Evolutionary conservation across 2,888 invertebrate species (phyloP).

Genomic region (Litoditis marina): DNA sequence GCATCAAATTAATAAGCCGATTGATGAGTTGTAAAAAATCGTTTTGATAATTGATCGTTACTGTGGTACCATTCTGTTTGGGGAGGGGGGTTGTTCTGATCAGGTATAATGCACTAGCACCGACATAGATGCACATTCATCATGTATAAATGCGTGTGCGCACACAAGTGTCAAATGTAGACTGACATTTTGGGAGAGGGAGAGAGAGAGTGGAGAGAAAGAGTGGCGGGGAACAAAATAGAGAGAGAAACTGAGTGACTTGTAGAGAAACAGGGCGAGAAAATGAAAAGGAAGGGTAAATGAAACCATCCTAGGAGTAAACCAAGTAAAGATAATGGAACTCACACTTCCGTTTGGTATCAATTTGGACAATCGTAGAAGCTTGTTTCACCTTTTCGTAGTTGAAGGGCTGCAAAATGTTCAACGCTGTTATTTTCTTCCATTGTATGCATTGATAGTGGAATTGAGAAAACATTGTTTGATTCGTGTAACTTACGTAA

Average conservation of each 20-base stretch:
- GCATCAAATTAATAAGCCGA: too few relatives aligned
- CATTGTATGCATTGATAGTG: too few relatives aligned
- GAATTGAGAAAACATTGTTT: too few relatives aligned
- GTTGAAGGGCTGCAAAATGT: constrained; percentile 12
- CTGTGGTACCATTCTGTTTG: too few relatives aligned
- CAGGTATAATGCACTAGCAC: too few relatives aligned
- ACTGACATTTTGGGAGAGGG: too few relatives aligned
- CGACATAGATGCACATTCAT: constrained; percentile 14
- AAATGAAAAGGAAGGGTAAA: neutral
- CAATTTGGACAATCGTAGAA: constrained; percentile 11
- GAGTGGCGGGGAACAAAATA: neutral
- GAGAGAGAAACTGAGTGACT: neutral
- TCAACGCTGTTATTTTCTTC: too few relatives aligned
- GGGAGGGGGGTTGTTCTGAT: too few relatives aligned
- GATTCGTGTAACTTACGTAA: too few relatives aligned
- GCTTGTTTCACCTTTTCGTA: constrained; percentile 12
- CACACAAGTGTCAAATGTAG: constrained; percentile 5
- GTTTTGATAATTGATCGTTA: too few relatives aligned
- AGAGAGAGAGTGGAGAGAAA: neutral
- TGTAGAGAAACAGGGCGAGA: neutral
- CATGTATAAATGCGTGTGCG: constrained; percentile 17
- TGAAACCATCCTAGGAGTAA: neutral
- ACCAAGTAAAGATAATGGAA: neutral
- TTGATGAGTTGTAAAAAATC: too few relatives aligned
- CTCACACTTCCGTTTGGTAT: constrained; percentile 13